Evolutionary conservation across 2,888 invertebrate genomes (phyloP).

Genomic region (Choristoneura rosaceana): DNA sequence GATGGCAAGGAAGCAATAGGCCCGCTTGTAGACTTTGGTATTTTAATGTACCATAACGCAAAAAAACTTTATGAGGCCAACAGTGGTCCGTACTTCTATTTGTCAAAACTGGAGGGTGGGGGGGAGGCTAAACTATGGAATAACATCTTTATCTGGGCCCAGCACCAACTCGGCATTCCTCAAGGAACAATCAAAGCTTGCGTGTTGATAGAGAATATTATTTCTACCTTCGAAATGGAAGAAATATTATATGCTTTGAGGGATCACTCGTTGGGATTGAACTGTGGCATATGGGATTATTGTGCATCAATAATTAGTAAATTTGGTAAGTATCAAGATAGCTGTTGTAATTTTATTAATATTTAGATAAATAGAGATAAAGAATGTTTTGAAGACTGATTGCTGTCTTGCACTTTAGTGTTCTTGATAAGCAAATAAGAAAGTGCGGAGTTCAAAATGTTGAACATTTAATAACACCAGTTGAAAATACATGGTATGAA

Average conservation of each 20-base stretch:
- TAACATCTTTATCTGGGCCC: slow-evolving; percentile 88
- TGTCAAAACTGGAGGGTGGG: slow-evolving; percentile 89
- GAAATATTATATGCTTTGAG: slow-evolving; percentile 88
- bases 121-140: slow-evolving; percentile 89
- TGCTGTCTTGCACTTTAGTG: neutral
- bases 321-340: slow-evolving; percentile 77
- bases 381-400: neutral
- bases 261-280: slow-evolving; percentile 89
- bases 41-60: slow-evolving; percentile 88
- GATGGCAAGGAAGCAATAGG: slow-evolving; percentile 87
- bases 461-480: too few relatives aligned
- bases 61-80: slow-evolving; percentile 79
- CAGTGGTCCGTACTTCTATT: slow-evolving; percentile 89
- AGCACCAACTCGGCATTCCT: slow-evolving; percentile 82
- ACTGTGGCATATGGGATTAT: slow-evolving; percentile 92
- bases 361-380: neutral
- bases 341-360: neutral
- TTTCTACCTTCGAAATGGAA: slow-evolving; percentile 89
- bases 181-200: slow-evolving; percentile 89
- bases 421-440: neutral
- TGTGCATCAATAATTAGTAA: slow-evolving; percentile 88
- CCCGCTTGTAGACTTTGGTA: slow-evolving; percentile 88
- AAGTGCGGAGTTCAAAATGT: too few relatives aligned
- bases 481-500: too few relatives aligned
- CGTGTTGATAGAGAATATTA: slow-evolving; percentile 89